Percentiles rank a stretch among this genome's conserved stretches.
Conservation (phyloP, 2,888 invertebrate species). For the Petrolisthes cinctipes region DNA sequence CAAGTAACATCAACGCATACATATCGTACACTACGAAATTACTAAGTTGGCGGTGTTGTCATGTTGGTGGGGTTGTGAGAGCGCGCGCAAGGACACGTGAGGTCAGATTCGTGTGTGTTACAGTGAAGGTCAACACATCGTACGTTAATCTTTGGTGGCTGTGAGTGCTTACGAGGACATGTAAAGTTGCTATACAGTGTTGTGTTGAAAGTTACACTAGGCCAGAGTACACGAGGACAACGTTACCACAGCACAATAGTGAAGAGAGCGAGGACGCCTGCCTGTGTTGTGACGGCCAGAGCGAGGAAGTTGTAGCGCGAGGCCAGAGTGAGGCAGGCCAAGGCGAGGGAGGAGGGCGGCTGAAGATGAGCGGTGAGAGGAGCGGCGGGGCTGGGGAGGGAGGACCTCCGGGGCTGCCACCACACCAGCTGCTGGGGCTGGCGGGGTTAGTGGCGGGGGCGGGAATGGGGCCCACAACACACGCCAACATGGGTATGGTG, state of each 20-base stretch:
- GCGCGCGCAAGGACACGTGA: no score
- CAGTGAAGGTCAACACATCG: no score
- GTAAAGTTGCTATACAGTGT: not conserved
- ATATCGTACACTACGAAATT: no score
- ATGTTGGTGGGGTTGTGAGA: no score
- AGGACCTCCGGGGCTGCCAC: slow-evolving; percentile 27
- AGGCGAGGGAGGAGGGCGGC: slow-evolving; percentile 40
- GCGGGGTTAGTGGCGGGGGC: slow-evolving; percentile 62
- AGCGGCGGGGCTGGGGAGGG: slow-evolving; percentile 45
- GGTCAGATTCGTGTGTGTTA: no score
- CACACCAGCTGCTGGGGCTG: slow-evolving; percentile 58
- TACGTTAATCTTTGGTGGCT: no score
- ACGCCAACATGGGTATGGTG: slow-evolving; percentile 30
- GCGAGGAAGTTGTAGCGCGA: slow-evolving; percentile 24
- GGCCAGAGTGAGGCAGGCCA: slow-evolving; percentile 43
- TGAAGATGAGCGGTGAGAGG: slow-evolving; percentile 50
- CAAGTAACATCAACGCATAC: no score
- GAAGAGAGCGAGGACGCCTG: slow-evolving; percentile 2
- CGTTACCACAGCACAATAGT: no score
- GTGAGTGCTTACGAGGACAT: no score
- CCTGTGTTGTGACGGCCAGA: slow-evolving; percentile 43
- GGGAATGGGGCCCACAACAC: slow-evolving; percentile 44
- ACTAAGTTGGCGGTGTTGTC: no score
- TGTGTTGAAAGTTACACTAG: slow-evolving; percentile 8
- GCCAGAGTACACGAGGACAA: no score